These are phyloP conservation scores for Lepidotrigona ventralis DNA, from an alignment of 1,140 invertebrate genomes.

Conservation along the genomic window DNA sequence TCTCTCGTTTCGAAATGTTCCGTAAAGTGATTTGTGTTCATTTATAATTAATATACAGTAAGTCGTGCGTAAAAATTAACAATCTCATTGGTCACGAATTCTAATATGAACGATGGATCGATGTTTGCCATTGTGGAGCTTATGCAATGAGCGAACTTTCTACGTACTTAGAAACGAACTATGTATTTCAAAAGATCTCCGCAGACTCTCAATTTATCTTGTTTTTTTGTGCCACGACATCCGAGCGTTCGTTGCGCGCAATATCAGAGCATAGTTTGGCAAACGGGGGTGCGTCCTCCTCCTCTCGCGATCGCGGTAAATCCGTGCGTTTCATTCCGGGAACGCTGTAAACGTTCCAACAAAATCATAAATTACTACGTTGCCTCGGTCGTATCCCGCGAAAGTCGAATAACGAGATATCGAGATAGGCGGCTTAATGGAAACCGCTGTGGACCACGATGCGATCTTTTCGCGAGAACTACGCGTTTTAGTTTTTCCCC, in stretches of 20 bases:
- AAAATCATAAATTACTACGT: constrained; percentile 58
- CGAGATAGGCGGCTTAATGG: constrained; percentile 30
- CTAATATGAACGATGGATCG: too few relatives aligned
- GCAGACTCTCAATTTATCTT: neutral
- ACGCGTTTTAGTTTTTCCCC: neutral
- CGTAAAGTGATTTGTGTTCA: too few relatives aligned
- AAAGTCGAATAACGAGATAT: constrained; percentile 34
- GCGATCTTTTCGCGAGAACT: neutral
- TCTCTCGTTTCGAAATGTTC: too few relatives aligned
- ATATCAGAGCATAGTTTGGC: constrained; percentile 14
- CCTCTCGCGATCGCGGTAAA: constrained; percentile 38
- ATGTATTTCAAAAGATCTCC: too few relatives aligned
- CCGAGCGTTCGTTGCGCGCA: constrained; percentile 10
- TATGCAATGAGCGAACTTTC: too few relatives aligned
- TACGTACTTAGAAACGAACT: too few relatives aligned
- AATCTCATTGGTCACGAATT: too few relatives aligned
- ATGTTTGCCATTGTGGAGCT: too few relatives aligned
- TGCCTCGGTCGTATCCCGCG: constrained; percentile 22
- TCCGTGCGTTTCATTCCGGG: constrained; percentile 45
- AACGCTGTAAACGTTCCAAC: constrained; percentile 47
- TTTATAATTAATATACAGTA: too few relatives aligned
- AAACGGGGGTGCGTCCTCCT: constrained; percentile 9
- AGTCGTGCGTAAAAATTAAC: too few relatives aligned
- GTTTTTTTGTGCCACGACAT: neutral
- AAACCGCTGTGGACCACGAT: too few relatives aligned